Conservation (phyloP, 2,888 invertebrate genomes). For the Scaptomyza flava region DNA sequence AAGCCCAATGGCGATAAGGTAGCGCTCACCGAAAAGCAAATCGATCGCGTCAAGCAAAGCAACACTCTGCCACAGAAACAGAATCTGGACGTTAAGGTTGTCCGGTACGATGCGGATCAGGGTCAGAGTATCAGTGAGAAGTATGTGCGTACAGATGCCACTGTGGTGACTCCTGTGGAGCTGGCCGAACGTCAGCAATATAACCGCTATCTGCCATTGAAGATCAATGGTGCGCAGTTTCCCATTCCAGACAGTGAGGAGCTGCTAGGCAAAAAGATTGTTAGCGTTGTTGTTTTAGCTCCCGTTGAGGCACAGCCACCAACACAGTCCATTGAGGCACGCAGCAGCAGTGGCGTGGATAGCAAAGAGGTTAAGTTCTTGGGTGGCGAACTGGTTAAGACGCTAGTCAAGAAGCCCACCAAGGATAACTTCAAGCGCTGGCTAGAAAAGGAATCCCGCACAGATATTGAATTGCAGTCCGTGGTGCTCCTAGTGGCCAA, state of each 20-base stretch:
- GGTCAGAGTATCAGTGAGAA: conserved; percentile 90
- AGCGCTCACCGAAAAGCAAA: conserved; percentile 85
- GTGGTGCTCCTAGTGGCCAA: conserved; percentile 92
- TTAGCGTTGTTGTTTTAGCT: conserved; percentile 93
- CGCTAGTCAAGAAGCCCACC: conserved; percentile 90
- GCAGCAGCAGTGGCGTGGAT: conserved; percentile 85
- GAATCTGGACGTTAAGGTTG: conserved; percentile 93
- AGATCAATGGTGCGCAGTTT: conserved; percentile 93
- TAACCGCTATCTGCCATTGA: conserved; percentile 92
- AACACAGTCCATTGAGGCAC: conserved; percentile 85
- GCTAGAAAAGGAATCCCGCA: conserved; percentile 91
- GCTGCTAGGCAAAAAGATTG: conserved; percentile 90
- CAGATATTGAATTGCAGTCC: conserved; percentile 90
- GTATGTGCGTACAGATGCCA: conserved; percentile 89
- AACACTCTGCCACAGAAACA: conserved; percentile 85
- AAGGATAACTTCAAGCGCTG: conserved; percentile 92
- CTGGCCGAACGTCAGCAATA: conserved; percentile 90
- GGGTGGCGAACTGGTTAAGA: conserved; percentile 90
- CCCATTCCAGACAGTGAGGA: conserved; percentile 92
- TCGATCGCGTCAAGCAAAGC: conserved; percentile 84
- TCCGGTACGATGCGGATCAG: conserved; percentile 91
- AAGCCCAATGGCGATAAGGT: conserved; percentile 87
- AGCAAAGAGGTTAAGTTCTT: conserved; percentile 90
- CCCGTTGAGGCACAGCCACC: conserved; percentile 89
- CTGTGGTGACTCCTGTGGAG: conserved; percentile 90